Evolutionary conservation across 2,888 invertebrate genomes (phyloP), one percentile per base, ranked within the genome.

Genomic region (Lasioglossum calceatum): DNA sequence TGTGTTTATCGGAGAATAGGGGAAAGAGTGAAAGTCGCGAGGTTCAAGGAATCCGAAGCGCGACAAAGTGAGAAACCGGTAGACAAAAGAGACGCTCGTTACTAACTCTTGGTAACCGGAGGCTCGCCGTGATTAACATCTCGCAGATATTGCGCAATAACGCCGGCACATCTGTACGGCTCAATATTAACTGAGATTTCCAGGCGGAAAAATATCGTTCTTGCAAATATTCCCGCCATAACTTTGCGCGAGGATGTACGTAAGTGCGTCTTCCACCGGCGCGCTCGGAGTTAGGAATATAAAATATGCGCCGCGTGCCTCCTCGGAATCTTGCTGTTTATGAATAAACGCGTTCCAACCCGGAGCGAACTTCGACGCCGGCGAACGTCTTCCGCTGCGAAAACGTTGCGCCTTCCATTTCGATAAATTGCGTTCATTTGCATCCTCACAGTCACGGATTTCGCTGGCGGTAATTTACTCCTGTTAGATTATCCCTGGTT

Each of bases 71-170:
- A 58, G 39, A 36, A 58, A 71, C 58, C 39, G 47, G 14, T 23
- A 36, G 39, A 12, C 70, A 50, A 64, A 16, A 70, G 39, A 14
- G 39, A 14, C 10, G 70, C 81, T 77, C 74, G 54, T 87, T 79
- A 74, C 87, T 67, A 78, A 77, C 12, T 72, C 54, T 36, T 14
- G 64, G 73, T 80, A 77, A 58, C 71, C 78, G 54, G 76, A 81
- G 39, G 54, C 72, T 75, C 85, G 85, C 82, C 85, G 87, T 93
- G 92, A 93, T 93, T 93, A 93, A 93, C 92, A 92, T 91, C 92
- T 92, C 86, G 90, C 89, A 92, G 91, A 91, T 92, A 92, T 92
- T 92, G 90, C 88, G 86, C 90, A 92, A 90, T 91, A 92, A 90
- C 85, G 85, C 77, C 81, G 83, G 85, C 89, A 92, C 92, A 91